Conservation (phyloP, 2,113 vertebrate species). For the Ammodytes marinus region DNA sequence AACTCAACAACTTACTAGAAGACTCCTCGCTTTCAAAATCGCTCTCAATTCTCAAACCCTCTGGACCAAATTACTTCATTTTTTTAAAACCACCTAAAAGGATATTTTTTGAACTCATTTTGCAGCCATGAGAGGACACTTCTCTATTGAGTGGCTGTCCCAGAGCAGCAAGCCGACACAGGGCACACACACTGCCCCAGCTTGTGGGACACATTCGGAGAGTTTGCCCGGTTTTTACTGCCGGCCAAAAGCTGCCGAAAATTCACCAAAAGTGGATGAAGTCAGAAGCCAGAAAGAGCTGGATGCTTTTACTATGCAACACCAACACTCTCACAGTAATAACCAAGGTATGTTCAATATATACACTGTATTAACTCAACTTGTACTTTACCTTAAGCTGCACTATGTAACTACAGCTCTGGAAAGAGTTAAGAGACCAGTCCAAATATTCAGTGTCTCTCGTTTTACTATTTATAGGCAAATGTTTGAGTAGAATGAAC, state of each 20-base stretch:
- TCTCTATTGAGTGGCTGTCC: conserved; percentile 87
- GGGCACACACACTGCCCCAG: neutral
- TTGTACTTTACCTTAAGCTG: neutral
- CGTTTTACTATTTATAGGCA: no score
- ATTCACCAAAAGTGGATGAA: conserved; percentile 7
- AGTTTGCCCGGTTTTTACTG: conserved; percentile 84
- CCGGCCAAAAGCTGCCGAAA: conserved; percentile 34
- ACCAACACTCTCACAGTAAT: conserved; percentile 3
- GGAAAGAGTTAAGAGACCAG: no score
- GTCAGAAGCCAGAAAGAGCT: neutral
- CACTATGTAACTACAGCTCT: no score
- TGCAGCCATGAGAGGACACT: conserved; percentile 78
- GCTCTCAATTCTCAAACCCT: neutral
- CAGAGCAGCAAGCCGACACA: conserved; percentile 79
- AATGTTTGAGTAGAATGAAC: no score
- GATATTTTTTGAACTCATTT: neutral
- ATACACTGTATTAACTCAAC: neutral
- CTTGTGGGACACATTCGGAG: conserved; percentile 79
- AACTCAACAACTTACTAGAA: neutral
- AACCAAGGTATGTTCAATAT: conserved; percentile 44
- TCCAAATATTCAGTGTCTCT: no score
- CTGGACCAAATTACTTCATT: neutral
- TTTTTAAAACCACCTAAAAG: neutral
- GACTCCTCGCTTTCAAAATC: no score
- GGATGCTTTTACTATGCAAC: neutral